phyloP scores from a whole-genome alignment of 2,888 invertebrate species.

The Aplocera efformata region DNA sequence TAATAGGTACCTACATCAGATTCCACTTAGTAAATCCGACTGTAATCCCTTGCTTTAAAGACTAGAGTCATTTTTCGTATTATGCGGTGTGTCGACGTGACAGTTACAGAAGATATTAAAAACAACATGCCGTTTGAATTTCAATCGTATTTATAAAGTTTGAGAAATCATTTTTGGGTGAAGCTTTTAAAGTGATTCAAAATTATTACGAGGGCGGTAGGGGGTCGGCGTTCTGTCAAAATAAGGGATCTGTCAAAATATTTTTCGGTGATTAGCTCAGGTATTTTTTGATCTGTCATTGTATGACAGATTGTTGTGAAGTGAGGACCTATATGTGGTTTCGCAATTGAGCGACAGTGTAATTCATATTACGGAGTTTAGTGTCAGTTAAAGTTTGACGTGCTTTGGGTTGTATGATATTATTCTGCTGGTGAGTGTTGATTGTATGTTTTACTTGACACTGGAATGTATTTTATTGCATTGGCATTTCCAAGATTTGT shows the following conservation, averaged over 20 bases:
- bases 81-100: conserved; percentile 18
- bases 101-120: conserved; percentile 12
- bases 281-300: conserved; percentile 48
- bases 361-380: too few species aligned
- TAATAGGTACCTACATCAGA: conserved; percentile 40
- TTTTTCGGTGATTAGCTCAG: conserved; percentile 62
- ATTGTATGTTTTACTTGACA: too few species aligned
- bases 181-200: conserved; percentile 24
- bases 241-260: conserved; percentile 64
- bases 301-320: conserved; percentile 44
- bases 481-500: too few species aligned
- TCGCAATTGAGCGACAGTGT: too few species aligned
- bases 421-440: too few species aligned
- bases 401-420: too few species aligned
- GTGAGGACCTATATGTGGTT: conserved; percentile 43
- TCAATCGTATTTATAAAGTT: conserved; percentile 8
- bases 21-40: conserved; percentile 15
- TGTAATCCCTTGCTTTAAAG: conserved; percentile 25
- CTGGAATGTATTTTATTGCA: too few species aligned
- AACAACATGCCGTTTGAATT: conserved; percentile 13
- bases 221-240: conserved; percentile 64
- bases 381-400: too few species aligned
- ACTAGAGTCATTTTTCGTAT: conserved; percentile 24
- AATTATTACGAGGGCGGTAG: conserved; percentile 41
- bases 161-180: neutral